A percentile compares a stretch with the other conserved stretches of the same genome.
These are phyloP conservation scores for Ormyrus rosae DNA, from an alignment of 2,888 invertebrate genomes.

Conservation along the genomic window DNA sequence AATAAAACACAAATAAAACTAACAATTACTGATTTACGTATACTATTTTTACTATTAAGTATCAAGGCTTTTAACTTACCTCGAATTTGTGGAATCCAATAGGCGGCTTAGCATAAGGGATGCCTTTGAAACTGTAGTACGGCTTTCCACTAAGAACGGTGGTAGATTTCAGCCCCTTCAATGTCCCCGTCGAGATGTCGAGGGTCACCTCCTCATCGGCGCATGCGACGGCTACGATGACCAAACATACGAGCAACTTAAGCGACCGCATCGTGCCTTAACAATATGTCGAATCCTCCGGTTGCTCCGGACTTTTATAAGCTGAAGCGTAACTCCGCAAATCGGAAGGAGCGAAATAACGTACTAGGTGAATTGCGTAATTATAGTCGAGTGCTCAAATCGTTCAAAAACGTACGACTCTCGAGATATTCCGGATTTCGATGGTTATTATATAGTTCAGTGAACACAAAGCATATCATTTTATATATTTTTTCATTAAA, in stretches of 20 bases:
- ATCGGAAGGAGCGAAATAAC: background rate
- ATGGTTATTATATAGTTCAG: no score
- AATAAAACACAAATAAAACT: background rate
- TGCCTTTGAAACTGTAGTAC: constrained; percentile 69
- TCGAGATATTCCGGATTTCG: no score
- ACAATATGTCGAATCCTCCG: constrained; percentile 11
- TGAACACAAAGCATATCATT: no score
- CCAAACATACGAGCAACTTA: constrained; percentile 42
- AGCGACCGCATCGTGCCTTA: constrained; percentile 55
- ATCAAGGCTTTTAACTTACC: constrained; percentile 59
- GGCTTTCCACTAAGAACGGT: constrained; percentile 62
- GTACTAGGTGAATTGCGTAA: background rate
- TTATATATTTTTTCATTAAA: no score
- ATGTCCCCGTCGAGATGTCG: constrained; percentile 66
- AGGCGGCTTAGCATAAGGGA: constrained; percentile 70
- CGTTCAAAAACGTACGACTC: no score
- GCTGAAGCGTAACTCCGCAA: constrained; percentile 16
- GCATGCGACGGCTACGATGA: background rate
- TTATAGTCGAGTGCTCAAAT: no score
- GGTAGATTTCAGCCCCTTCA: constrained; percentile 65
- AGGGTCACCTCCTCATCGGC: constrained; percentile 64
- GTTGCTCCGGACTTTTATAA: constrained; percentile 44
- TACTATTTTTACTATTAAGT: no score
- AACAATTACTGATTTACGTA: background rate
- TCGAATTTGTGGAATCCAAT: constrained; percentile 67